These are phyloP conservation scores for Diorhabda carinulata DNA, from an alignment of 1,140 invertebrate genomes.

Conservation along the genomic window DNA sequence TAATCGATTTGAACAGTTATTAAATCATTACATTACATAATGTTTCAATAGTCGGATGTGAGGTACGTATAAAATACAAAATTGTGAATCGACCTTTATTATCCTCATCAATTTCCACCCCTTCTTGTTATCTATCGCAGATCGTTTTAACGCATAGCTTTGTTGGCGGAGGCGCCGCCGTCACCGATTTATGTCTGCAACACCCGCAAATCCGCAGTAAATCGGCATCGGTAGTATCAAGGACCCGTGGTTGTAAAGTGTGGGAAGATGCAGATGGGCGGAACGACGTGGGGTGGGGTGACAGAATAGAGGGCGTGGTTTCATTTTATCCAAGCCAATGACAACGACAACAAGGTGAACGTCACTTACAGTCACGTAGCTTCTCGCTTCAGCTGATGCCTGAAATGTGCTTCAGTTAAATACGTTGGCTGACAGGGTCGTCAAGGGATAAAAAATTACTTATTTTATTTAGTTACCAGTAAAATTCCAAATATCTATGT, in stretches of 20 bases:
- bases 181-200: background rate
- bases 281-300: slow-evolving; percentile 38
- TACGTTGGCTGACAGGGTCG: slow-evolving; percentile 11
- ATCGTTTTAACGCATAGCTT: background rate
- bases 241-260: slow-evolving; percentile 44
- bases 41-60: too few relatives aligned
- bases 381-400: slow-evolving; percentile 39
- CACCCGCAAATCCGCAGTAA: slow-evolving; percentile 31
- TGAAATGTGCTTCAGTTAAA: slow-evolving; percentile 39
- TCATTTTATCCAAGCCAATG: background rate
- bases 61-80: too few relatives aligned
- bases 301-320: slow-evolving; percentile 28
- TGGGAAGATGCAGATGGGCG: slow-evolving; percentile 42
- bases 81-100: too few relatives aligned
- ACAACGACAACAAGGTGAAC: slow-evolving; percentile 26
- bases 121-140: too few relatives aligned
- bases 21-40: too few relatives aligned
- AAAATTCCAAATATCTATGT: too few relatives aligned
- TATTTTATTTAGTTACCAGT: too few relatives aligned
- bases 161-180: slow-evolving; percentile 3
- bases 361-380: slow-evolving; percentile 42
- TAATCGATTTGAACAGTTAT: too few relatives aligned
- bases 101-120: too few relatives aligned
- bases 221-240: slow-evolving; percentile 34
- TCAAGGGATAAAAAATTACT: background rate